Evolutionary conservation across 2,797 vertebrate species (phyloP).

Genomic region (Pseudochirops corinnae): DNA sequence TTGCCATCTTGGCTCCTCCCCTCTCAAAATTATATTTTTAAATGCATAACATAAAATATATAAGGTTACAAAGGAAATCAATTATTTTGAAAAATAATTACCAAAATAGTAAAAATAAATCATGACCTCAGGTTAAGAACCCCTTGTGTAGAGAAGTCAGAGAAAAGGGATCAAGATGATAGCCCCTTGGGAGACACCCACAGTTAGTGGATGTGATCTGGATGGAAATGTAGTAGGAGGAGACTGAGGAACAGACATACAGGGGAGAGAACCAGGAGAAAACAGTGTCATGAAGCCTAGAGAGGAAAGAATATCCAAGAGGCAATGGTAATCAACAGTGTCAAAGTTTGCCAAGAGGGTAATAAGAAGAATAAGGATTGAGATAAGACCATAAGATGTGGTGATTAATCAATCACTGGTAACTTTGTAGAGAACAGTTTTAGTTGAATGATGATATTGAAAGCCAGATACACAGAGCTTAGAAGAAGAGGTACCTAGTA

Average conservation of each 20-base stretch:
- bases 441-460: not conserved
- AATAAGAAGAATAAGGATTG: not conserved
- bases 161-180: not conserved
- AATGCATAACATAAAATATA: no score
- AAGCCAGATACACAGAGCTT: not conserved
- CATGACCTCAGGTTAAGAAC: no score
- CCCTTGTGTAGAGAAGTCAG: not conserved
- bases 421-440: not conserved
- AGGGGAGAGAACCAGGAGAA: not conserved
- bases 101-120: no score
- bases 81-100: no score
- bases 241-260: not conserved
- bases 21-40: no score
- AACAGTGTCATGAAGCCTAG: not conserved
- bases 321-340: not conserved
- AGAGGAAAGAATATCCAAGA: not conserved
- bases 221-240: not conserved
- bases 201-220: not conserved
- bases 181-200: not conserved
- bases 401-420: not conserved
- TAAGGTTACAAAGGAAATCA: no score
- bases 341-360: not conserved
- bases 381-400: not conserved
- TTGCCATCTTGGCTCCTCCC: no score
- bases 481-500: no score